These are phyloP conservation scores for Mormyrops boulengeri DNA, from an alignment of 2,797 vertebrate species.

Conservation along the genomic window DNA sequence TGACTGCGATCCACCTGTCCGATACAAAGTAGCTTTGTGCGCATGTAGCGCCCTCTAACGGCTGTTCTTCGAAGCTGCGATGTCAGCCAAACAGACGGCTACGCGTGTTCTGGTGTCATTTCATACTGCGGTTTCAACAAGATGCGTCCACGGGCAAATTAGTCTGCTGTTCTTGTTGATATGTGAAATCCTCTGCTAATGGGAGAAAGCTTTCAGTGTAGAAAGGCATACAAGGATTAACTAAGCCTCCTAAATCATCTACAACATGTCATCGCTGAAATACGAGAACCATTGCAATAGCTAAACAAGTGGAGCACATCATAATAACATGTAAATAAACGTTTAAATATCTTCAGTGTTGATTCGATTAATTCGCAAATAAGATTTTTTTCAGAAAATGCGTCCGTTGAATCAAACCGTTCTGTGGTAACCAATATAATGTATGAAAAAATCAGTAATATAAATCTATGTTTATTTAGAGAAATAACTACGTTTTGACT, in stretches of 20 bases:
- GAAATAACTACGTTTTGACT: background rate
- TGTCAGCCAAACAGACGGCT: background rate
- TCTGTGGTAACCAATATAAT: background rate
- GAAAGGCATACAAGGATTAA: background rate
- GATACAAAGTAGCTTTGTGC: background rate
- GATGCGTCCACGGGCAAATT: background rate
- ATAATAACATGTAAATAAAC: background rate
- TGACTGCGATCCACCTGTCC: slow-evolving; percentile 23
- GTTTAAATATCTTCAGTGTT: background rate
- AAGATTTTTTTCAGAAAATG: background rate
- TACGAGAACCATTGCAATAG: background rate
- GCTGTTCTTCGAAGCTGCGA: background rate
- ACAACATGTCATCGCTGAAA: background rate
- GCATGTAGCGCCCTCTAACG: slow-evolving; percentile 17
- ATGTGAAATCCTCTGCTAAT: background rate
- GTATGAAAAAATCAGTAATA: background rate
- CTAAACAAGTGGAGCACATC: background rate
- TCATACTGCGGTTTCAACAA: background rate
- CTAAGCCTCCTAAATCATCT: background rate
- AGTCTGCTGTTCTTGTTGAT: background rate
- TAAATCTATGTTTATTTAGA: background rate
- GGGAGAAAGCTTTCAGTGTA: background rate
- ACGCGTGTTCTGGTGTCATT: background rate
- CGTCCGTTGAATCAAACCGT: background rate
- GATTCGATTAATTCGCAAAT: background rate